Evolutionary conservation across 1,140 invertebrate genomes (phyloP), one percentile per base, ranked within the genome.

Genomic region (Pseudomyrmex gracilis): DNA sequence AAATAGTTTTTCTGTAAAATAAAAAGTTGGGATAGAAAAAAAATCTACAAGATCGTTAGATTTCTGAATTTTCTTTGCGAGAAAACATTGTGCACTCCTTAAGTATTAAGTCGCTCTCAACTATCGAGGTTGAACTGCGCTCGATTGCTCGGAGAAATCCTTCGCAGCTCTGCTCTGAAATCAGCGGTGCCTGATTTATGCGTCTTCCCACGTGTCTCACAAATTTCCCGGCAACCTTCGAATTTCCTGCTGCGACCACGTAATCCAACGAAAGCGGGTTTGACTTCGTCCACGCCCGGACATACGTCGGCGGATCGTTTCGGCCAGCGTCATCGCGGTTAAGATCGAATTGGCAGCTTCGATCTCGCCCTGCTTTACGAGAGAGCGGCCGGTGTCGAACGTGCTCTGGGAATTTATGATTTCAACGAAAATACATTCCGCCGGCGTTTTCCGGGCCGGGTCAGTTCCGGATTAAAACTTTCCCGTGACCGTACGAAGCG

Each of bases 171-270:
- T 45, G 24, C 66, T 20, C 64, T 22, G 55, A 80, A 80, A 80
- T 80, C 76, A 80, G 76, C 76, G 53, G 66, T 53, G 53, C 64
- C 53, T 80, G 76, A 80, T 80, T 80, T 80, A 80, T 80, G 71
- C 78, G 58, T 82, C 60, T 74, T 73, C 68, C 78, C 78, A 74
- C 78, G 71, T 74, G 78, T 82, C 68, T 82, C 78, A 73, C 78
- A 82, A 82, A 82, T 82, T 82, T 82, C 78, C 60, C 78, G 68
- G 70, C 24, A 74, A 82, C 78, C 78, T 82, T 74, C 78, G 78
- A 82, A 82, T 82, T 82, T 82, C 71, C 78, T 82, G 78, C 78
- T 74, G 78, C 58, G 78, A 47, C 78, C 43, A 70, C 66, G 66
- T 80, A 80, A 74, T 82, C 58, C 78, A 74, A 74, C 53, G 67